A percentile compares a stretch with the other conserved stretches of the same genome.
phyloP scores from a whole-genome alignment of 2,113 vertebrate species.

The Mobula birostris region DNA sequence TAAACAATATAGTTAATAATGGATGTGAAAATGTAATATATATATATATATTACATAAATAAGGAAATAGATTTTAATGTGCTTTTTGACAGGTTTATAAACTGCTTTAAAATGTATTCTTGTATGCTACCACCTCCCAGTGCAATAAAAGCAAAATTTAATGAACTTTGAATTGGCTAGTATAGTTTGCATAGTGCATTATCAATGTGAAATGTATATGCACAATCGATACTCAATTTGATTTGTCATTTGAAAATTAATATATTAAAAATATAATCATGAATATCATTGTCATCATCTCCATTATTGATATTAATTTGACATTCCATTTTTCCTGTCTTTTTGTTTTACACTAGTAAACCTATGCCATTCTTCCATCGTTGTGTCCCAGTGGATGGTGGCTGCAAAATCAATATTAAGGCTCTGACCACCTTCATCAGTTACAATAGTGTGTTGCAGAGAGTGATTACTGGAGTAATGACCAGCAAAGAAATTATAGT shows the following conservation, averaged over 20 bases:
- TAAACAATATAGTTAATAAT: neutral
- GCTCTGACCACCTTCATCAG: slow-evolving; percentile 93
- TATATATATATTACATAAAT: too few species aligned
- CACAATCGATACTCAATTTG: too few species aligned
- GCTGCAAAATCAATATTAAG: slow-evolving; percentile 90
- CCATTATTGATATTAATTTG: slow-evolving; percentile 35
- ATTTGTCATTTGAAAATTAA: neutral
- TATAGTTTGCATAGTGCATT: neutral
- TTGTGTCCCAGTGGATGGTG: slow-evolving; percentile 92
- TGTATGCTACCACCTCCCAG: neutral
- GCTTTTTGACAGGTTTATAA: neutral
- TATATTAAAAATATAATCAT: neutral
- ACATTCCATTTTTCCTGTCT: slow-evolving; percentile 35
- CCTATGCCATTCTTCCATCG: slow-evolving; percentile 94
- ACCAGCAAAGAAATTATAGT: slow-evolving; percentile 98
- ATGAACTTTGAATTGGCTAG: neutral
- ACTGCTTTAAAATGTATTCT: neutral
- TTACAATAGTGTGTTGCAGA: slow-evolving; percentile 91
- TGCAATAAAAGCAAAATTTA: neutral
- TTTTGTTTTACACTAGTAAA: slow-evolving; percentile 52
- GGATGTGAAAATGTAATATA: neutral
- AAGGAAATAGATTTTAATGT: neutral
- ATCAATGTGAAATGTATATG: neutral
- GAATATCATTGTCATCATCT: slow-evolving; percentile 21
- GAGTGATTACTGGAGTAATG: slow-evolving; percentile 88